Evolutionary conservation across 2,113 vertebrate species (phyloP).

Genomic region (Gymnogyps californianus): DNA sequence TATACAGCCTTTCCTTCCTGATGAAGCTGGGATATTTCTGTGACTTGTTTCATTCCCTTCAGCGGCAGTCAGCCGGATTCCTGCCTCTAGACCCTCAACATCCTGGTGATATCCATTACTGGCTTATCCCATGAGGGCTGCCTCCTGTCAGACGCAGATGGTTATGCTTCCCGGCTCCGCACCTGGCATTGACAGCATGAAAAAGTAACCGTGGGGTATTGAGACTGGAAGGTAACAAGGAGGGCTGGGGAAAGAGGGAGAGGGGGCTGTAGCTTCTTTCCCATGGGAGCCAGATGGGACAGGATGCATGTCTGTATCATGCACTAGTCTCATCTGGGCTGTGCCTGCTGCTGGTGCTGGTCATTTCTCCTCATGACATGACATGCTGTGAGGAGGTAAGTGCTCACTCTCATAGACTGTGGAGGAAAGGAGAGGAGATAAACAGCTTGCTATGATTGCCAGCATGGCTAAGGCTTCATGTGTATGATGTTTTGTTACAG

Average conservation of each 20-base stretch:
- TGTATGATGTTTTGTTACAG: background rate
- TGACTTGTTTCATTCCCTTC: slow-evolving; percentile 26
- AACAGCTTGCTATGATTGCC: background rate
- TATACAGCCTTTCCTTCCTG: slow-evolving; percentile 47
- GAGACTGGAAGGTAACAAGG: background rate
- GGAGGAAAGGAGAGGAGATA: background rate
- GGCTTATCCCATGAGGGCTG: background rate
- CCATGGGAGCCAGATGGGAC: background rate
- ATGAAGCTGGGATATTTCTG: slow-evolving; percentile 50
- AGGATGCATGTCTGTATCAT: background rate
- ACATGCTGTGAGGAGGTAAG: background rate
- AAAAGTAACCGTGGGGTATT: background rate
- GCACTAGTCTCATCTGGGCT: background rate
- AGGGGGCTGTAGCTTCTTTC: background rate
- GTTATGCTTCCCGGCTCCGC: background rate
- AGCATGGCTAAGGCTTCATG: background rate
- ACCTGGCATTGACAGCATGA: background rate
- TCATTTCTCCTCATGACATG: background rate
- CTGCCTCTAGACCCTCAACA: background rate
- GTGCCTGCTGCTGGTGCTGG: background rate
- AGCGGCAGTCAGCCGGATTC: slow-evolving; percentile 6
- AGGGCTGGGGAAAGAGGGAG: background rate
- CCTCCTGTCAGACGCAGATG: slow-evolving; percentile 17
- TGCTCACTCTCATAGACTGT: background rate
- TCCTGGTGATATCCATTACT: background rate